phyloP scores from a whole-genome alignment of 2,888 invertebrate species.

The Drosophila anomelani region DNA sequence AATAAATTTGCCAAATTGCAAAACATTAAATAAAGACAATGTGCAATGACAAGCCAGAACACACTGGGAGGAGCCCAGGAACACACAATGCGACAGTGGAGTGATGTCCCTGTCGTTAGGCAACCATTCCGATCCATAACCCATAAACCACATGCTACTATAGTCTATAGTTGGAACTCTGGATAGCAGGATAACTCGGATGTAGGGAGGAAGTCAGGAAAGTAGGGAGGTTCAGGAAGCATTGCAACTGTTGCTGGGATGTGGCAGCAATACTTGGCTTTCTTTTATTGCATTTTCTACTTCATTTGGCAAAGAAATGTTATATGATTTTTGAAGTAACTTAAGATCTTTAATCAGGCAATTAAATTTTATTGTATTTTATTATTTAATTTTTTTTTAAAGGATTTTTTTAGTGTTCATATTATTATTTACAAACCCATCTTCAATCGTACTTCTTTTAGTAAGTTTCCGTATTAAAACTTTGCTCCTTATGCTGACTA shows the following conservation, averaged over 20 bases:
- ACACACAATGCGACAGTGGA: slow-evolving; percentile 26
- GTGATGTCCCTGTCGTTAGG: slow-evolving; percentile 18
- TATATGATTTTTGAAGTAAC: neutral
- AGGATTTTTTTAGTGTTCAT: neutral
- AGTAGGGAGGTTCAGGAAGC: neutral
- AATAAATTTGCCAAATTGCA: slow-evolving; percentile 80
- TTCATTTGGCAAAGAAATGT: neutral
- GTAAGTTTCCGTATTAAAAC: neutral
- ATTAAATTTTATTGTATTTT: neutral
- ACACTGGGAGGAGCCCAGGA: neutral
- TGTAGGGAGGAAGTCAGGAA: neutral
- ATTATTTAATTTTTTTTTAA: neutral
- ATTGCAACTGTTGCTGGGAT: slow-evolving; percentile 6
- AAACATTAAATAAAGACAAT: slow-evolving; percentile 79
- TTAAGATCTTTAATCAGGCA: neutral
- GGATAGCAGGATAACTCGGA: neutral
- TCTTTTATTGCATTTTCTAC: neutral
- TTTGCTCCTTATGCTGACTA: neutral
- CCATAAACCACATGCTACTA: slow-evolving; percentile 17
- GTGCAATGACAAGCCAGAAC: slow-evolving; percentile 64
- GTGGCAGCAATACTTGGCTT: slow-evolving; percentile 4
- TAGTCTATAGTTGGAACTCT: neutral
- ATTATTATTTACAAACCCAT: neutral
- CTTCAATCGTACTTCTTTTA: neutral
- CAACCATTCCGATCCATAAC: slow-evolving; percentile 30